phyloP scores from a whole-genome alignment of 2,888 invertebrate genomes.

The Brachyptera putata region DNA sequence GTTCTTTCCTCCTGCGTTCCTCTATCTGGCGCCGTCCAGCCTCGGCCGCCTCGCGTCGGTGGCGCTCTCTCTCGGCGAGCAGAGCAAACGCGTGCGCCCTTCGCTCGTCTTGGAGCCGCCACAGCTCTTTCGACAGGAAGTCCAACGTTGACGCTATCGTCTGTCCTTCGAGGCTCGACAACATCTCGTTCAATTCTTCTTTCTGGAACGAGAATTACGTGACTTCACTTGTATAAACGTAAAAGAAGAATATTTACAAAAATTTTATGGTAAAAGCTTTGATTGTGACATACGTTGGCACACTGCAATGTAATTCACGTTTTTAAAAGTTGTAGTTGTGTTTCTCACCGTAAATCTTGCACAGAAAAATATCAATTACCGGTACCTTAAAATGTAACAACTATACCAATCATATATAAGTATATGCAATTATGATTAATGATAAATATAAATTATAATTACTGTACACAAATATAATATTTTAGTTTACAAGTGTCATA shows the following conservation, averaged over 20 bases:
- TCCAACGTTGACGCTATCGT: conserved; percentile 68
- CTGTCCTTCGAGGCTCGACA: conserved; percentile 66
- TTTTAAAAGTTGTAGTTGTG: too few relatives aligned
- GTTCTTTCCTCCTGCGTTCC: conserved; percentile 63
- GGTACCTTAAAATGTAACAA: too few relatives aligned
- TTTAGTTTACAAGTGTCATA: too few relatives aligned
- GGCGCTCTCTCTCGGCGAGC: conserved; percentile 70
- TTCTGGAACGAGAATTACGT: not conserved
- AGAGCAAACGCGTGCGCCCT: conserved; percentile 73
- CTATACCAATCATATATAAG: too few relatives aligned
- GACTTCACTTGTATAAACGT: not conserved
- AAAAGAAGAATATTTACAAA: not conserved
- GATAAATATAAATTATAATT: too few relatives aligned
- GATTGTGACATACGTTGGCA: not conserved
- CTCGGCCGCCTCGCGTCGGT: conserved; percentile 73
- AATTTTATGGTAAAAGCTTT: not conserved
- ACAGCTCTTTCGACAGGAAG: conserved; percentile 72
- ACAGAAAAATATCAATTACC: too few relatives aligned
- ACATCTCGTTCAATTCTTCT: conserved; percentile 36
- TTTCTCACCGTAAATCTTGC: too few relatives aligned
- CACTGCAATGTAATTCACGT: not conserved
- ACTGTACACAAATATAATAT: too few relatives aligned
- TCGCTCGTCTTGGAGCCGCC: conserved; percentile 70
- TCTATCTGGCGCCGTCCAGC: conserved; percentile 74
- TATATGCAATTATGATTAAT: too few relatives aligned